phyloP scores from a whole-genome alignment of 2,113 vertebrate species.

The Chauna torquata region DNA sequence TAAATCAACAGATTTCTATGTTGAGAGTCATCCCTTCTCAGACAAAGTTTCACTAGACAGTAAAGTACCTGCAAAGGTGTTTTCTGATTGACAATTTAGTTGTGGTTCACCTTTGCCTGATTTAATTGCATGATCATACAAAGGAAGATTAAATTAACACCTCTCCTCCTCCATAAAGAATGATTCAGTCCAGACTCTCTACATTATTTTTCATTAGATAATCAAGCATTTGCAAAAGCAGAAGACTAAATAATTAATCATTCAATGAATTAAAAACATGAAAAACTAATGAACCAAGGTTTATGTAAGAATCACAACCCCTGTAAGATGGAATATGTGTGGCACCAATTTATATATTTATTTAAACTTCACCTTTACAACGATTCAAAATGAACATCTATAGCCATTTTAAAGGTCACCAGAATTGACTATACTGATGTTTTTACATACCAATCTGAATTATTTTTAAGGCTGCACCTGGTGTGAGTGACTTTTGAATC shows the following conservation, averaged over 20 bases:
- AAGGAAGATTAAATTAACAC: slow-evolving; percentile 17
- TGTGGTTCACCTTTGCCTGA: background rate
- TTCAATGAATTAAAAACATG: slow-evolving; percentile 18
- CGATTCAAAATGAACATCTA: slow-evolving; percentile 20
- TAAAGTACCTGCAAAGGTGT: background rate
- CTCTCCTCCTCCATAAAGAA: background rate
- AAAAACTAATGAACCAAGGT: slow-evolving; percentile 3
- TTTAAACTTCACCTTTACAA: slow-evolving; percentile 53
- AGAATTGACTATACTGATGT: slow-evolving; percentile 25
- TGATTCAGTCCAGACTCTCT: background rate
- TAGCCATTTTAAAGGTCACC: slow-evolving; percentile 69
- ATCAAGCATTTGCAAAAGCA: background rate
- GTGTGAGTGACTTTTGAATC: slow-evolving; percentile 60
- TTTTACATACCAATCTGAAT: slow-evolving; percentile 49
- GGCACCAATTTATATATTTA: slow-evolving; percentile 20
- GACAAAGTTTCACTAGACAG: background rate
- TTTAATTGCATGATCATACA: background rate
- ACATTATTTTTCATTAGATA: slow-evolving; percentile 25
- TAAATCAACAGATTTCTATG: background rate
- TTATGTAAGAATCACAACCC: background rate
- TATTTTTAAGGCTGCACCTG: slow-evolving; percentile 56
- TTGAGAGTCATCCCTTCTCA: background rate
- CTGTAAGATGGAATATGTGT: background rate
- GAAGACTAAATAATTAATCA: slow-evolving; percentile 42
- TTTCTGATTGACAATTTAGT: background rate